Evolutionary conservation across 2,888 invertebrate genomes (phyloP).

Genomic region (Cabera pusaria): DNA sequence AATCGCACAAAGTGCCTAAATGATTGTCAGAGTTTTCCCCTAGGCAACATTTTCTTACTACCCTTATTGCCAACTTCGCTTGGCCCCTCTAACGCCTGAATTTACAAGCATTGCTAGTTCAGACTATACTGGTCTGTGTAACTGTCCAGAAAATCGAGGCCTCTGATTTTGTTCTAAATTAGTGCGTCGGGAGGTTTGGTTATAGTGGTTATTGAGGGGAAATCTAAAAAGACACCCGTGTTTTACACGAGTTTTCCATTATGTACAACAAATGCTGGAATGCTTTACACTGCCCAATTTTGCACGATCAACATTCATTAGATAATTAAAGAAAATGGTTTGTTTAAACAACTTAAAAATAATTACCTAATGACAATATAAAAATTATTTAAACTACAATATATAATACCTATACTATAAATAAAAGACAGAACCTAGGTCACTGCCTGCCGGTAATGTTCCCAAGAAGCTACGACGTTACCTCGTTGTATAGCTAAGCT

Average conservation of each 20-base stretch:
- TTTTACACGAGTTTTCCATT: conserved; percentile 22
- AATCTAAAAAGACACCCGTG: conserved; percentile 20
- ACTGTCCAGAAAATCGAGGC: conserved; percentile 1
- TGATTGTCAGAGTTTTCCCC: conserved; percentile 11
- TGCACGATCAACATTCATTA: too few species aligned
- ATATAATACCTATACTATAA: too few species aligned
- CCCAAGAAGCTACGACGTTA: too few species aligned
- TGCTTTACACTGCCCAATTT: too few species aligned
- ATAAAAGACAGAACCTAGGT: too few species aligned
- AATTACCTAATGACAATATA: too few species aligned
- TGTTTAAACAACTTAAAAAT: too few species aligned
- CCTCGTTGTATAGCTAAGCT: too few species aligned
- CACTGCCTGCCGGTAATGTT: too few species aligned
- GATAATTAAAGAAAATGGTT: too few species aligned
- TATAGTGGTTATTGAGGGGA: conserved; percentile 1
- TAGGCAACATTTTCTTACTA: conserved; percentile 9
- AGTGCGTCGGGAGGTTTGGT: conserved; percentile 3
- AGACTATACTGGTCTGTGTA: conserved; percentile 1
- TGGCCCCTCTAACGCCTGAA: background rate
- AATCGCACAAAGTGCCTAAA: conserved; percentile 19
- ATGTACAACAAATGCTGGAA: conserved; percentile 14
- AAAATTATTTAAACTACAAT: too few species aligned
- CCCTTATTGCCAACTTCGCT: conserved; percentile 2
- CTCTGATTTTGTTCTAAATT: background rate
- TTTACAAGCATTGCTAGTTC: conserved; percentile 1